Evolutionary conservation across 2,797 vertebrate genomes (phyloP).

Genomic region (Psittacula echo): DNA sequence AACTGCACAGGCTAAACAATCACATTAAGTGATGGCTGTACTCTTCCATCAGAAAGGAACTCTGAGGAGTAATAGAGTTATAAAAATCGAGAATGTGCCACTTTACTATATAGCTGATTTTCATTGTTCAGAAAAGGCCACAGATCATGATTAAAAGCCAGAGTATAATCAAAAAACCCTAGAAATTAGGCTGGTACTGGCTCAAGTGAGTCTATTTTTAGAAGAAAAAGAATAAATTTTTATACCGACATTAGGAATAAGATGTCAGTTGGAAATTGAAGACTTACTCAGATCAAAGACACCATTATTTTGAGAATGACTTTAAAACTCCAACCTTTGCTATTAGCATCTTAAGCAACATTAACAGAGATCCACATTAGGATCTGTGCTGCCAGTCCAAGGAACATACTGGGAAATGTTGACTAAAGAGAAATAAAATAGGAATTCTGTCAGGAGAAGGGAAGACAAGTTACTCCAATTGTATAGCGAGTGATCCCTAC

Average conservation of each 20-base stretch:
- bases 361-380: neutral
- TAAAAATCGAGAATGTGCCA: neutral
- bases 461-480: neutral
- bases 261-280: neutral
- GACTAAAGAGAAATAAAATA: neutral
- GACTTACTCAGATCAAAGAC: neutral
- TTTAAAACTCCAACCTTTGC: neutral
- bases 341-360: neutral
- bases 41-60: neutral
- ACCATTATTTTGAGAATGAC: neutral
- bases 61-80: slow-evolving; percentile 6
- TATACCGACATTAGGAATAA: neutral
- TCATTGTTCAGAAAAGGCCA: slow-evolving; percentile 30
- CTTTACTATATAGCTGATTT: neutral
- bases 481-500: neutral
- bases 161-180: neutral
- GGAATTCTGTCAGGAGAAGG: neutral
- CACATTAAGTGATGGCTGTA: neutral
- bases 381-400: neutral
- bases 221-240: neutral
- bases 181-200: neutral
- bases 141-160: slow-evolving; percentile 11
- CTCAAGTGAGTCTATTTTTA: slow-evolving; percentile 11
- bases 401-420: neutral
- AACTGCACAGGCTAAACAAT: neutral